phyloP scores from a whole-genome alignment of 2,797 vertebrate genomes.

The Sternarchorhynchus goeldii region DNA sequence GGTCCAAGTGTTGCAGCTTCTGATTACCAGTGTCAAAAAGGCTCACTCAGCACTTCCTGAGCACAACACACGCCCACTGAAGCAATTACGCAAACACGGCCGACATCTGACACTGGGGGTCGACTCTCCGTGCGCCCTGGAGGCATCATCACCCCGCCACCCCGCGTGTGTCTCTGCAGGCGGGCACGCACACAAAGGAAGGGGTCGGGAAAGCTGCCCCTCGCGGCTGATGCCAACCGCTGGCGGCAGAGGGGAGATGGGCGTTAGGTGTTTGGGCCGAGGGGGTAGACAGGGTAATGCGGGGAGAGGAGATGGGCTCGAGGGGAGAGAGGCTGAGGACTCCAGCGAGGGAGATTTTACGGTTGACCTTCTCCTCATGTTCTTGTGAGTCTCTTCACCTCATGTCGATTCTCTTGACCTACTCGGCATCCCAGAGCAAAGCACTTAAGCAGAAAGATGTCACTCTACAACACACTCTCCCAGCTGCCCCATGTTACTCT shows the following conservation, averaged over 20 bases:
- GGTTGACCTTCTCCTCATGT: constrained; percentile 80
- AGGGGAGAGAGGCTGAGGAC: too few relatives aligned
- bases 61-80: constrained; percentile 21
- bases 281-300: constrained; percentile 1
- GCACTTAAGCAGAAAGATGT: constrained; percentile 76
- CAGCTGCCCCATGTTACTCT: constrained; percentile 47
- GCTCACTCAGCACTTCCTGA: constrained; percentile 5
- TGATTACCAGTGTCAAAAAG: not conserved
- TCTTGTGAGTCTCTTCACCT: constrained; percentile 76
- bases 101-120: constrained; percentile 44
- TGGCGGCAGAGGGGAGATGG: constrained; percentile 63
- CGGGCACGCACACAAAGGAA: constrained; percentile 55
- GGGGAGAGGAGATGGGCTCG: constrained; percentile 7
- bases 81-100: constrained; percentile 48
- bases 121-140: constrained; percentile 17
- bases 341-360: constrained; percentile 67
- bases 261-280: constrained; percentile 53
- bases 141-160: not conserved
- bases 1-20: too few relatives aligned
- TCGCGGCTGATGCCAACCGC: constrained; percentile 50
- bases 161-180: constrained; percentile 31
- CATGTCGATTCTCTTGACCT: constrained; percentile 80
- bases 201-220: constrained; percentile 56
- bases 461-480: constrained; percentile 57
- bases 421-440: constrained; percentile 78